Conservation (phyloP, 2,888 invertebrate genomes). For the Auanema freiburgensis region DNA sequence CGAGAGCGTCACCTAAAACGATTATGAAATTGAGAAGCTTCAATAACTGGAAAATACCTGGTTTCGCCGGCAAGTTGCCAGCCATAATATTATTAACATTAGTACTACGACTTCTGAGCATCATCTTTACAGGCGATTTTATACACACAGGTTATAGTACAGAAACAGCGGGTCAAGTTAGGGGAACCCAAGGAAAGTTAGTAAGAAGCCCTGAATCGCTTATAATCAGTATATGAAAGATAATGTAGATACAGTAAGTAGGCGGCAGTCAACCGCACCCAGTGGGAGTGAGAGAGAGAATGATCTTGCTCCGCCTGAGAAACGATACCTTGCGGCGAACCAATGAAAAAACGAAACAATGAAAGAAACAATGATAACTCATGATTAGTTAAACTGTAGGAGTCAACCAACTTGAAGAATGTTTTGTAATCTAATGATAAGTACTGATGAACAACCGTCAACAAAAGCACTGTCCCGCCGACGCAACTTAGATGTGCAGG, state of each 20-base stretch:
- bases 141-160: neutral
- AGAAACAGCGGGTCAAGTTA: neutral
- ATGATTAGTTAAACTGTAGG: too few species aligned
- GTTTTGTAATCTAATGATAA: too few species aligned
- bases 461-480: too few species aligned
- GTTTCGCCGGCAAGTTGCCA: neutral
- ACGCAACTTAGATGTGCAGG: too few species aligned
- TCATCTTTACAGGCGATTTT: slow-evolving; percentile 5
- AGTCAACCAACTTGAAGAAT: too few species aligned
- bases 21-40: neutral
- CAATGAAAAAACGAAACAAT: too few species aligned
- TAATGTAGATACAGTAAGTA: neutral
- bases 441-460: too few species aligned
- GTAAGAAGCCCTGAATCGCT: neutral
- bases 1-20: neutral
- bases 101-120: slow-evolving; percentile 17
- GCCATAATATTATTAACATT: slow-evolving; percentile 14
- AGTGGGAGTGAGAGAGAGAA: too few species aligned
- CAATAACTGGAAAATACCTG: neutral
- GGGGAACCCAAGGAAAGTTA: neutral
- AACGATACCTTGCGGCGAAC: too few species aligned
- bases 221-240: neutral
- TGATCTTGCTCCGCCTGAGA: too few species aligned
- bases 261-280: neutral
- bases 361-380: too few species aligned